These are phyloP conservation scores for Simalia tracyae DNA, from an alignment of 2,797 vertebrate genomes.

Conservation along the genomic window DNA sequence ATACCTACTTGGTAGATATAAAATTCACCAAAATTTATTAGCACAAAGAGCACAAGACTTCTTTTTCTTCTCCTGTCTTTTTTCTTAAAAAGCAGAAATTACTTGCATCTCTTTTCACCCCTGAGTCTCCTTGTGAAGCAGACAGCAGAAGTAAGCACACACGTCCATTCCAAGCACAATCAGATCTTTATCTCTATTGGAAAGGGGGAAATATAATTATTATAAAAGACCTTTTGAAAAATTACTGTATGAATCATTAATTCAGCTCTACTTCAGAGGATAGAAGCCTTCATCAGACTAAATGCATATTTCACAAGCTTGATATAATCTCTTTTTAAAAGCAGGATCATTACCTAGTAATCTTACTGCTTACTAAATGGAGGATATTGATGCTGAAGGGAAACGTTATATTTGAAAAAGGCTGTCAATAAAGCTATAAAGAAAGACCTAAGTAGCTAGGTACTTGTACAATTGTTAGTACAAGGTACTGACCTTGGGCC, in stretches of 20 bases:
- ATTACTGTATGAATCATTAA: not conserved
- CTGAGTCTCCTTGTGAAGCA: not conserved
- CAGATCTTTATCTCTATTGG: not conserved
- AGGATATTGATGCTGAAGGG: not conserved
- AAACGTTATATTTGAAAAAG: not conserved
- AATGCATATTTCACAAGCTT: accelerated
- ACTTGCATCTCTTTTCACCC: not conserved
- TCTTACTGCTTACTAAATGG: not conserved
- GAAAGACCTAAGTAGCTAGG: not conserved
- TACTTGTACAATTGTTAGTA: not conserved
- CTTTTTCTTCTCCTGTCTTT: too few species aligned
- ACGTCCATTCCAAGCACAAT: not conserved
- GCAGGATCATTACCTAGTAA: not conserved
- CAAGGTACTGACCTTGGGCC: too few species aligned
- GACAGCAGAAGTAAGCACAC: not conserved
- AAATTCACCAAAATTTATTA: not conserved
- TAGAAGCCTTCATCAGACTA: not conserved
- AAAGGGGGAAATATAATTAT: not conserved
- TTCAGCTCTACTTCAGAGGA: not conserved
- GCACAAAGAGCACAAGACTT: not conserved
- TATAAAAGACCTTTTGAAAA: not conserved
- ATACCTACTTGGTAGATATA: not conserved
- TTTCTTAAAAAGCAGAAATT: not conserved
- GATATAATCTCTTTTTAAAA: accelerated
- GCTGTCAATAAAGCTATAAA: not conserved